phyloP scores from a whole-genome alignment of 2,797 vertebrate genomes.

The Poecilia wingei region DNA sequence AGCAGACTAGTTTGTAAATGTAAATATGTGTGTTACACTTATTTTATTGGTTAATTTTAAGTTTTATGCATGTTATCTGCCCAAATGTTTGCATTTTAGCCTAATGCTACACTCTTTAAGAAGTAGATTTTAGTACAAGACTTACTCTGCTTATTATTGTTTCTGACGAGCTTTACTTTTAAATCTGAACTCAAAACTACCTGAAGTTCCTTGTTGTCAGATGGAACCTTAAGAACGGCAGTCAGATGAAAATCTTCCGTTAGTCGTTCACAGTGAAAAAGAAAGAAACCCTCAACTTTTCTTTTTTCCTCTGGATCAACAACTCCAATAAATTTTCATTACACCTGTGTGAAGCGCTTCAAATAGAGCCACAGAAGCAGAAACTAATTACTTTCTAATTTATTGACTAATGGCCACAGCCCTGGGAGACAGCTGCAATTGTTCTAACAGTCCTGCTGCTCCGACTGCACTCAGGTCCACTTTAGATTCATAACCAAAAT shows the following conservation, averaged over 20 bases:
- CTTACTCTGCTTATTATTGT: background rate
- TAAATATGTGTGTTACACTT: background rate
- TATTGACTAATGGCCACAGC: constrained; percentile 88
- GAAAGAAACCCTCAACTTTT: constrained; percentile 65
- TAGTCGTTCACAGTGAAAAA: constrained; percentile 72
- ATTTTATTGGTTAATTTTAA: background rate
- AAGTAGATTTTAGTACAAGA: background rate
- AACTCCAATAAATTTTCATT: constrained; percentile 85
- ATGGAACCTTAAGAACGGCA: constrained; percentile 36
- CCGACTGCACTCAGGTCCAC: constrained; percentile 79
- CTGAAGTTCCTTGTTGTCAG: constrained; percentile 55
- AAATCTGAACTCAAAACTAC: constrained; percentile 6
- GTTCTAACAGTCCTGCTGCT: constrained; percentile 83
- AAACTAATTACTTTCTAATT: constrained; percentile 89
- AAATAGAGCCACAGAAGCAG: constrained; percentile 87
- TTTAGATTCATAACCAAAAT: constrained; percentile 84
- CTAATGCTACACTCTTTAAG: background rate
- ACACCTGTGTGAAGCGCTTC: constrained; percentile 85
- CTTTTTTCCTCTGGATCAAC: constrained; percentile 79
- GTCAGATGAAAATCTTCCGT: constrained; percentile 71
- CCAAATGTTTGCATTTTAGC: background rate
- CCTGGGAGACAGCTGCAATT: constrained; percentile 84
- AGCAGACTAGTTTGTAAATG: background rate
- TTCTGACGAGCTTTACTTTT: constrained; percentile 14
- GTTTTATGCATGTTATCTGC: background rate